Evolutionary conservation across 1,140 invertebrate genomes (phyloP).

Genomic region (Bombus huntii): DNA sequence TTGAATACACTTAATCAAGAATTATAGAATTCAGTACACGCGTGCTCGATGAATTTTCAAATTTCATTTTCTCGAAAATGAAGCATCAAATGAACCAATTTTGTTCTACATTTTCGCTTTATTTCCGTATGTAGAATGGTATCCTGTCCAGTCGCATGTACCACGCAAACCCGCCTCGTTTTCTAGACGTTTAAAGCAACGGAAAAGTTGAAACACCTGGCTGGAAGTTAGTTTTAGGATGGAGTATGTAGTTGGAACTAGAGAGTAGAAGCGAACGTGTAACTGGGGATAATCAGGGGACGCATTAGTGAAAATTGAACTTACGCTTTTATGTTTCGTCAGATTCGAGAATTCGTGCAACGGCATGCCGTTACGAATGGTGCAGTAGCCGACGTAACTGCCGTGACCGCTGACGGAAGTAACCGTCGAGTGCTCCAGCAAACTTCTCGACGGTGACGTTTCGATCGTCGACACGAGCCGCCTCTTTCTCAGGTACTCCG

Average conservation of each 20-base stretch:
- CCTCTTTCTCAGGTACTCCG: slow-evolving; percentile 86
- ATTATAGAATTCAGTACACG: not conserved
- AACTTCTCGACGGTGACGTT: slow-evolving; percentile 87
- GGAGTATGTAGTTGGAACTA: not conserved
- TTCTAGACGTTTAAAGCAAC: not conserved
- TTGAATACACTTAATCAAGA: no score
- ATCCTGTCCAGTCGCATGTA: not conserved
- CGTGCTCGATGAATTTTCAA: not conserved
- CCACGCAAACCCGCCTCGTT: not conserved
- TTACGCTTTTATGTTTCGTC: slow-evolving; percentile 80
- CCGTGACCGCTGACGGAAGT: slow-evolving; percentile 77
- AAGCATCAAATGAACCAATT: not conserved
- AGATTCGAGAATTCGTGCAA: slow-evolving; percentile 84
- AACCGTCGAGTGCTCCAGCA: slow-evolving; percentile 83
- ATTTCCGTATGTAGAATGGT: not conserved
- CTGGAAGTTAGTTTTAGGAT: not conserved
- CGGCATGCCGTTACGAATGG: slow-evolving; percentile 86
- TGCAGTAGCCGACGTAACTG: slow-evolving; percentile 87
- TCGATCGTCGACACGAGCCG: slow-evolving; percentile 91
- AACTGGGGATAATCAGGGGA: not conserved
- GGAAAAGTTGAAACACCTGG: not conserved
- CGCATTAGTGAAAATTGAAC: slow-evolving; percentile 40
- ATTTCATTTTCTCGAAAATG: not conserved
- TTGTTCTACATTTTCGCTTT: not conserved
- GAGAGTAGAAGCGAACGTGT: not conserved